Conservation (phyloP, 2,888 invertebrate species). For the Auanema sp. region DNA sequence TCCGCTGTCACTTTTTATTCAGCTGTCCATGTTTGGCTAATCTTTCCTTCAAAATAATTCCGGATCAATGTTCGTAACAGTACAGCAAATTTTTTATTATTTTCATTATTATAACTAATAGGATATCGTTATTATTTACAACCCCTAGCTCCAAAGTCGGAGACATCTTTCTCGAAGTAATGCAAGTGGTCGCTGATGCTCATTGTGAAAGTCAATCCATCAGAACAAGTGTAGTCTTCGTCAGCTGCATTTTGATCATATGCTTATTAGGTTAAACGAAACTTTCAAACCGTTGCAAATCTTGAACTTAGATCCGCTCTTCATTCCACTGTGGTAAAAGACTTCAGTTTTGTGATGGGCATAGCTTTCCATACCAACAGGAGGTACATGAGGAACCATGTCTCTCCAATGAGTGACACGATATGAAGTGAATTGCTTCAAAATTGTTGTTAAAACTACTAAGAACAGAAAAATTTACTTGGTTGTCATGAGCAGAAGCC, state of each 20-base stretch:
- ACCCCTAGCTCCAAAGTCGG: constrained; percentile 46
- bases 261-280: not conserved
- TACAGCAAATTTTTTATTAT: no score
- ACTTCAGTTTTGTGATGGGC: constrained; percentile 46
- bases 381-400: constrained; percentile 49
- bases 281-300: constrained; percentile 19
- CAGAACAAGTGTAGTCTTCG: constrained; percentile 40
- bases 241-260: constrained; percentile 23
- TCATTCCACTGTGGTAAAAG: constrained; percentile 25
- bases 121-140: constrained; percentile 26
- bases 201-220: constrained; percentile 42
- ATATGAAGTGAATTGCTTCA: constrained; percentile 33
- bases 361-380: constrained; percentile 42
- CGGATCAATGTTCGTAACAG: no score
- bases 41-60: no score
- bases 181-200: constrained; percentile 52
- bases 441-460: not conserved
- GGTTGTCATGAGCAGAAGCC: constrained; percentile 42
- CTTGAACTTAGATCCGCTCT: constrained; percentile 19
- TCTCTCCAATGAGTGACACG: constrained; percentile 50
- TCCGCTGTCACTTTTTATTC: no score
- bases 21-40: no score
- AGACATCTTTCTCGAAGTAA: constrained; percentile 46
- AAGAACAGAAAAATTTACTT: constrained; percentile 18
- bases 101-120: no score